Conservation (phyloP, 2,797 vertebrate species). For the Emydoidea blandingii region DNA sequence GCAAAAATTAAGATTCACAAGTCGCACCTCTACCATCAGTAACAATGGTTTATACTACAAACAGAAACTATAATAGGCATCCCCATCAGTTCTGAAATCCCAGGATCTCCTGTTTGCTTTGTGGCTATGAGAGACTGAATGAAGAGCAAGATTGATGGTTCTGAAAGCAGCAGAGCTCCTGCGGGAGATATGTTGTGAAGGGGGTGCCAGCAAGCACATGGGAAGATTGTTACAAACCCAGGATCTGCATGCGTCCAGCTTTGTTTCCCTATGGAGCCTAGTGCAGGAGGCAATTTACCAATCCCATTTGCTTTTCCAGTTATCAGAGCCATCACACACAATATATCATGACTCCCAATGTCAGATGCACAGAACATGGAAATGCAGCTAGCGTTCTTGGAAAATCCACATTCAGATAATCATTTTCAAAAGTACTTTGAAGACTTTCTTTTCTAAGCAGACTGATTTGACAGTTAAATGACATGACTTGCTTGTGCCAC, state of each 20-base stretch:
- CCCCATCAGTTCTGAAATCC: background rate
- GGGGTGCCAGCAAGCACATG: background rate
- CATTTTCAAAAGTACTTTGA: background rate
- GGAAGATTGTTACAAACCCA: background rate
- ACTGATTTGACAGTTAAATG: background rate
- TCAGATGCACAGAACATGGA: background rate
- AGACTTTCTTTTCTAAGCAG: background rate
- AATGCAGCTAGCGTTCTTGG: background rate
- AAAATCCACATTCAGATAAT: background rate
- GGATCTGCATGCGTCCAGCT: background rate
- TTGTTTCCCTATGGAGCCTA: background rate
- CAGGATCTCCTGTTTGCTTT: background rate
- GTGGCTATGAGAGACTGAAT: background rate
- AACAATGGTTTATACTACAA: background rate
- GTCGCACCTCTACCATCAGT: background rate
- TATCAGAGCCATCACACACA: background rate
- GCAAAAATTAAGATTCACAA: fast-evolving
- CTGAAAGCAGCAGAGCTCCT: background rate
- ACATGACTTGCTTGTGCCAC: background rate
- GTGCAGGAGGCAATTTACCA: background rate
- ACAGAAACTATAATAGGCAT: background rate
- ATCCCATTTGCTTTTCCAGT: background rate
- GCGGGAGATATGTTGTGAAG: background rate
- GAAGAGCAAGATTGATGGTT: background rate
- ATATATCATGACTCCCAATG: background rate